Evolutionary conservation across 2,888 invertebrate species (phyloP).

Genomic region (Dorcus hopei): DNA sequence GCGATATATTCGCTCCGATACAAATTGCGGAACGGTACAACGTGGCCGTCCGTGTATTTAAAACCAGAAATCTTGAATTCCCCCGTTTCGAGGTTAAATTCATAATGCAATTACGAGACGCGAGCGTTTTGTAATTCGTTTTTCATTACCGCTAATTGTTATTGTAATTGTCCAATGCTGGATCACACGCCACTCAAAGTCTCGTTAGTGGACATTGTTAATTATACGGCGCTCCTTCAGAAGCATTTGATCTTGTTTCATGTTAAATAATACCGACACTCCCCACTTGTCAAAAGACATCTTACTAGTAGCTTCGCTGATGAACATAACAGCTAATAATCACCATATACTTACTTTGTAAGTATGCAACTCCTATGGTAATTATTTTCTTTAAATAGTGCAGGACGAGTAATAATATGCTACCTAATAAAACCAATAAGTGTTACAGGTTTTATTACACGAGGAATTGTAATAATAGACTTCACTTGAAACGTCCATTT

Average conservation of each 20-base stretch:
- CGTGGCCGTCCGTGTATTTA: too few relatives aligned
- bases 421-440: too few relatives aligned
- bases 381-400: too few relatives aligned
- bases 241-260: slow-evolving; percentile 28
- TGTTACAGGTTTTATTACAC: too few relatives aligned
- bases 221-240: slow-evolving; percentile 41
- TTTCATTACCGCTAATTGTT: slow-evolving; percentile 44
- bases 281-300: slow-evolving; percentile 24
- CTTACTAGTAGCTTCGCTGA: slow-evolving; percentile 10
- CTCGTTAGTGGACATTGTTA: slow-evolving; percentile 45
- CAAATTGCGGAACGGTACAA: neutral
- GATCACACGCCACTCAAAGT: slow-evolving; percentile 42
- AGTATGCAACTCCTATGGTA: too few relatives aligned
- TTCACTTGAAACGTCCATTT: too few relatives aligned
- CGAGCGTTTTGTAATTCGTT: slow-evolving; percentile 41
- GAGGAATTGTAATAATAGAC: too few relatives aligned
- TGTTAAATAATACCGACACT: slow-evolving; percentile 25
- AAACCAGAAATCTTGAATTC: neutral
- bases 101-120: slow-evolving; percentile 34
- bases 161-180: slow-evolving; percentile 37
- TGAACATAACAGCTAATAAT: neutral
- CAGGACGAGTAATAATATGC: too few relatives aligned
- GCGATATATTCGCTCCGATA: neutral
- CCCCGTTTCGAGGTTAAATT: slow-evolving; percentile 27
- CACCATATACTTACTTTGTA: neutral